Evolutionary conservation across 2,797 vertebrate genomes (phyloP), one percentile per base, ranked within the genome.

Genomic region (Apogon talboti): DNA sequence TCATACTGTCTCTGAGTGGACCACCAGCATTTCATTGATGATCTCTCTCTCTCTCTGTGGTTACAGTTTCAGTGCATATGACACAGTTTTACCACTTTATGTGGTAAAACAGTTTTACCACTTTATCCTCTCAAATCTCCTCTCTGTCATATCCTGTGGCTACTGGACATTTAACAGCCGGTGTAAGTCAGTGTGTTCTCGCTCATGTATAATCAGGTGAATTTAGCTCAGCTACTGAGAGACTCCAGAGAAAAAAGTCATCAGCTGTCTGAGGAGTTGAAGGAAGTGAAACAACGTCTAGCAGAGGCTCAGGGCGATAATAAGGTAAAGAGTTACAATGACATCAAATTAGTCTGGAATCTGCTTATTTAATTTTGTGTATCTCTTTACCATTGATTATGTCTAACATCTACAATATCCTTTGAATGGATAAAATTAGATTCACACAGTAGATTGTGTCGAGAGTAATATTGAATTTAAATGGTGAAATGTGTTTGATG

Each of bases 281-380:
- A 96, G 87, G 96, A 99, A 79, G 93, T 98, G 82, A 96, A 95
- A 1, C 98, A 98, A 76, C 94, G 96, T 66, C 90, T 99, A 59
- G 89, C 91, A 46, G 98, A 99, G 90, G 95, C 96, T 57, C 95
- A 97, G 87, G 97, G 98, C 1, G 98, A 99, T 79, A 99, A 99
- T 90, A 99, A 99, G 98, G 98, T 99, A 81, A 4, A 9, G 12
- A 4, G 6, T 7, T 35, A 0, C 11, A 38, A 13, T 11, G 0
- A 13, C 4, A 24, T 51, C 8, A 21, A 12, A 56, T 21, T 12
- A n/a, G 11, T 4, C 5, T 21, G n/a, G 24, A 2, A 28, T 18
- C 6, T 16, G 38, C 24, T 12, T 35, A 6, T 63, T 43, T 49
- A 0, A 21, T 1, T 30, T 2, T 49, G 3, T 15, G 1, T 35